Evolutionary conservation across 2,888 invertebrate genomes (phyloP).

Genomic region (Aromia moschata): DNA sequence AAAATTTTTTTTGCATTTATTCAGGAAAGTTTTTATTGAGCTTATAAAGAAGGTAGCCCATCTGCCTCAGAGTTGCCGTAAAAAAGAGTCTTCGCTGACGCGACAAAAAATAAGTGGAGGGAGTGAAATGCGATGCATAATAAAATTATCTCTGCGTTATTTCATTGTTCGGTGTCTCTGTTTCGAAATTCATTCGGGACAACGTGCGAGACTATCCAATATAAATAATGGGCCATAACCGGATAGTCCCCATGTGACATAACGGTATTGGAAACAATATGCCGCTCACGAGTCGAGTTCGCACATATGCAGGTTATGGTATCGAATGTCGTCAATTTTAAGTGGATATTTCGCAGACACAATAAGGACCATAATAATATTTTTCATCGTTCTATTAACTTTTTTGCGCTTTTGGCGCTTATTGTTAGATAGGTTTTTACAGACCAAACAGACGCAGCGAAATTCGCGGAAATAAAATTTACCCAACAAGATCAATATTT

Average conservation of each 20-base stretch:
- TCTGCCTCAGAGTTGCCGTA: no score
- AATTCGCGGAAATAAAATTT: no score
- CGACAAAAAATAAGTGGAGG: no score
- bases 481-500: no score
- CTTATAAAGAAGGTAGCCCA: no score
- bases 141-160: conserved; percentile 19
- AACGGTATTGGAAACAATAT: conserved; percentile 22
- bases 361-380: conserved; percentile 19
- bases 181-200: conserved; percentile 4
- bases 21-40: no score
- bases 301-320: conserved; percentile 19
- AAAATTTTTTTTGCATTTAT: no score
- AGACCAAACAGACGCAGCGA: not conserved
- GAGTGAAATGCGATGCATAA: no score
- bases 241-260: conserved; percentile 22
- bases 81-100: no score
- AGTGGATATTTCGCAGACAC: conserved; percentile 19
- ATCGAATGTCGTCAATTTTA: conserved; percentile 23
- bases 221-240: conserved; percentile 25
- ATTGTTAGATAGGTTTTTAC: not conserved
- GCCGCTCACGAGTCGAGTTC: conserved; percentile 8
- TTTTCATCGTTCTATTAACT: conserved; percentile 12
- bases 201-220: conserved; percentile 10
- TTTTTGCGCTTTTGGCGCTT: conserved; percentile 2
- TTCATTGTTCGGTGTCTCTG: conserved; percentile 7